Conservation (phyloP, 2,888 invertebrate species). For the Acrocyrtus sp. region DNA sequence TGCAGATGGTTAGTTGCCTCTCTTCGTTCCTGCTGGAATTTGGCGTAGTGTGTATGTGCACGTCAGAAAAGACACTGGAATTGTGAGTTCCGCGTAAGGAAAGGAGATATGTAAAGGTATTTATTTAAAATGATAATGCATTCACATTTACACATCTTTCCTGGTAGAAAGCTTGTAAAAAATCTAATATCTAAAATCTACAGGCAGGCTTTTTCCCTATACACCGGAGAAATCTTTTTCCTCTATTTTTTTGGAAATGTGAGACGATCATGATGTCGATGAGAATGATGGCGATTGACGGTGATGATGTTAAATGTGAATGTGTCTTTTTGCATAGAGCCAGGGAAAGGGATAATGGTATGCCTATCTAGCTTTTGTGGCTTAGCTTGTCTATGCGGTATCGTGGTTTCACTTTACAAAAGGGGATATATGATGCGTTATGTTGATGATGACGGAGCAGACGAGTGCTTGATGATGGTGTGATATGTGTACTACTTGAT, state of each 20-base stretch:
- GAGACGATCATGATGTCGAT: neutral
- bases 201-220: neutral
- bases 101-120: slow-evolving; percentile 9
- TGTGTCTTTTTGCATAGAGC: neutral
- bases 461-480: neutral
- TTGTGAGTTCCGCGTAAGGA: neutral
- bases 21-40: no score
- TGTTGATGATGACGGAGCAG: neutral
- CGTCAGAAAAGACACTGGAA: no score
- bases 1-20: slow-evolving; percentile 27
- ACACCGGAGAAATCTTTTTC: neutral
- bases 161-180: neutral
- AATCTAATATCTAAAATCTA: slow-evolving; percentile 4
- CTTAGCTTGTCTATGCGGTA: neutral
- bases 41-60: neutral
- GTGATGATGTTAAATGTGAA: neutral
- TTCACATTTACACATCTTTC: slow-evolving; percentile 31
- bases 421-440: neutral
- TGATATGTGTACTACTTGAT: neutral
- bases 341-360: no score
- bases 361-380: neutral
- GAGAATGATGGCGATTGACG: neutral
- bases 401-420: neutral
- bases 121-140: slow-evolving; percentile 46
- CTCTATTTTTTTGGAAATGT: neutral